Evolutionary conservation across 1,140 invertebrate species (phyloP).

Genomic region (Apis laboriosa): DNA sequence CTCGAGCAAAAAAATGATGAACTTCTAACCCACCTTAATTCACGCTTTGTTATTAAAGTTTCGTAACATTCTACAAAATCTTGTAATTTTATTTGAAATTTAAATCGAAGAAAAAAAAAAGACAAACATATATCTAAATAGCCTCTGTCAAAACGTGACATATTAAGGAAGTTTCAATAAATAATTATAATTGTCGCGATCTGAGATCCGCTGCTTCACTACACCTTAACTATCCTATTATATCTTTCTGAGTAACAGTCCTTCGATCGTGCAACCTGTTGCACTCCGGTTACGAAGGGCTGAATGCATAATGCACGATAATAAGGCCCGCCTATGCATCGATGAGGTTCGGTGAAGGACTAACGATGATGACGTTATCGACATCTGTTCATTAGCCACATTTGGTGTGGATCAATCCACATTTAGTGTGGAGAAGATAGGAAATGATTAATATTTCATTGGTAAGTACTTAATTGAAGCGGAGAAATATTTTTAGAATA

Average conservation of each 20-base stretch:
- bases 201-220: conserved; percentile 42
- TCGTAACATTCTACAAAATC: too few relatives aligned
- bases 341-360: neutral
- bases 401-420: neutral
- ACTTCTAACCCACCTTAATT: too few relatives aligned
- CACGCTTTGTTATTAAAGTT: too few relatives aligned
- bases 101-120: neutral
- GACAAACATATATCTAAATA: neutral
- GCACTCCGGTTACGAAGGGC: neutral
- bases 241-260: conserved; percentile 35
- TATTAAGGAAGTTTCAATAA: conserved; percentile 14
- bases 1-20: neutral
- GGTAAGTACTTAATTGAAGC: neutral
- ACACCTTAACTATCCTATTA: conserved; percentile 44
- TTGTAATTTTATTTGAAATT: too few relatives aligned
- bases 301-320: conserved; percentile 11
- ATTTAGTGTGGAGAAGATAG: neutral
- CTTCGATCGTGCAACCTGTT: conserved; percentile 15
- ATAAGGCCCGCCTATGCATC: conserved; percentile 1
- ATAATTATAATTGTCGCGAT: conserved; percentile 13
- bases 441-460: conserved; percentile 2
- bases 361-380: neutral
- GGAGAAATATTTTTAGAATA: neutral
- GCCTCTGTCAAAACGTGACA: neutral
- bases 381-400: neutral